These are phyloP conservation scores for Acanthis flammea DNA, from an alignment of 2,797 vertebrate species.

Conservation along the genomic window DNA sequence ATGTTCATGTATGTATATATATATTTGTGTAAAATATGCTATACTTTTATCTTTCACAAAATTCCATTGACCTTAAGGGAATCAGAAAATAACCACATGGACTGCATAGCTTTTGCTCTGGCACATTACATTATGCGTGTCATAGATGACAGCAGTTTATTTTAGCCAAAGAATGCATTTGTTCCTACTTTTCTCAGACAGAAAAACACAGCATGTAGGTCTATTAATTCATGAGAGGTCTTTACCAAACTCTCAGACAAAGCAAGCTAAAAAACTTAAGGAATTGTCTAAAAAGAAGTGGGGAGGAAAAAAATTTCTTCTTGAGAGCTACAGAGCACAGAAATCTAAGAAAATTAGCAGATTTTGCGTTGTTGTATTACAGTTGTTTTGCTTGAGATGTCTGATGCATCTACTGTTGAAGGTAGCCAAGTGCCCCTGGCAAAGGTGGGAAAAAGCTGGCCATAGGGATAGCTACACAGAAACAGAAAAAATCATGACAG, in stretches of 20 bases:
- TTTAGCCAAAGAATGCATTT: constrained; percentile 56
- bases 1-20: not conserved
- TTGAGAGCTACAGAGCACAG: not conserved
- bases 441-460: not conserved
- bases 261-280: not conserved
- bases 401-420: not conserved
- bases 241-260: not conserved
- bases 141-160: constrained; percentile 32
- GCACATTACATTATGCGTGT: not conserved
- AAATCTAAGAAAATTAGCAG: not conserved
- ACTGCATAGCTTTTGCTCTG: constrained; percentile 20
- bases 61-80: not conserved
- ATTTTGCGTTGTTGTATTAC: not conserved
- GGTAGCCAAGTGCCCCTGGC: not conserved
- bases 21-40: not conserved
- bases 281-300: not conserved
- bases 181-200: constrained; percentile 13
- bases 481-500: not conserved
- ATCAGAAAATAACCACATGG: not conserved
- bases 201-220: constrained; percentile 3
- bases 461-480: not conserved
- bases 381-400: not conserved
- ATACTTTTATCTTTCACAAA: not conserved
- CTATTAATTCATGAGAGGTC: not conserved
- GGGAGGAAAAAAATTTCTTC: not conserved